Evolutionary conservation across 2,888 invertebrate genomes (phyloP), one percentile per base, ranked within the genome.

Genomic region (Pocota personata): DNA sequence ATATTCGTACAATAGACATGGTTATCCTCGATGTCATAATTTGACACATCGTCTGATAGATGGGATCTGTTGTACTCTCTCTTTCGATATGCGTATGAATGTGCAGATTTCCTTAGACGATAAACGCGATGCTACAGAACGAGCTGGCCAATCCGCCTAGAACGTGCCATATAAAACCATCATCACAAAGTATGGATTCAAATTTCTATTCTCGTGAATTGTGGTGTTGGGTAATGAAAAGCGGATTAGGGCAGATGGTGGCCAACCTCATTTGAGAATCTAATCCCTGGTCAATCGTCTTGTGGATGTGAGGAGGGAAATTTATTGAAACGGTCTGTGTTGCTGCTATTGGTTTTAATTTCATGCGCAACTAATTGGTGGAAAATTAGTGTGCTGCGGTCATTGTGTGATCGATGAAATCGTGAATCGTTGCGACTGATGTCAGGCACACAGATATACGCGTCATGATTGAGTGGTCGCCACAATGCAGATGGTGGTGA

Each of bases 401-500:
- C 32, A n/a, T 37, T 71, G 76, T 77, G 86, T 86, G 82, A 82
- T 82, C 76, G 80, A 86, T 86, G 86, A 52, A 79, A 84, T 66
- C 75, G 71, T 69, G 69, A 73, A 83, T 83, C 32, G 64, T 46
- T 27, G 60, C 58, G 19, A 60, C 43, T 62, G 72, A 37, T 50
- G 64, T 67, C 79, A 71, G 64, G 76, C 52, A 52, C 52, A 75
- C 75, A 75, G 64, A 76, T 66, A 46, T 37, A 66, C 46, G 69
- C 75, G 69, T 71, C 79, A 79, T 75, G 84, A 84, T 71, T 84
- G 79, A 84, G 50, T 84, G 79, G 43, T 52, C 71, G 30, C 30
- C 52, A 46, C 48, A 27, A 19, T 24, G 67, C 78, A 75, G 78
- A 73, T 83, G 83, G 58, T 16, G 52, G n/a, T 35, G 35, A 50